phyloP scores from a whole-genome alignment of 2,113 vertebrate genomes.

The Acanthochromis polyacanthus region DNA sequence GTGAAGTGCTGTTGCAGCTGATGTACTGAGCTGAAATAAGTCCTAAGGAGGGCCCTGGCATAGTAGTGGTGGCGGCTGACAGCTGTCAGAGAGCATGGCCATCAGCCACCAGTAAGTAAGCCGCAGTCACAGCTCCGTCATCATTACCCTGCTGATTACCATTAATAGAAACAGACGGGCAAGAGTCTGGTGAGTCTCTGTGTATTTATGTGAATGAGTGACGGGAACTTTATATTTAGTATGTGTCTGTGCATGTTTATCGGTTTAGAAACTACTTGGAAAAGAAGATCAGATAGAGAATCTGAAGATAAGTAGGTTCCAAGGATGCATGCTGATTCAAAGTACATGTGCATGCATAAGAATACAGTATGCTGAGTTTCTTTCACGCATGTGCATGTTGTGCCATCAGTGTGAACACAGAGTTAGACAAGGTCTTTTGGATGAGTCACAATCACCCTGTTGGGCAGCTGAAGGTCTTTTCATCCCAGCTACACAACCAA shows the following conservation, averaged over 20 bases:
- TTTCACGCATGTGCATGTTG: neutral
- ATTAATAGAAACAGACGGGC: conserved; percentile 73
- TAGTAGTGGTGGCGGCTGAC: conserved; percentile 71
- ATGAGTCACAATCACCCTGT: conserved; percentile 53
- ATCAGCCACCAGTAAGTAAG: conserved; percentile 71
- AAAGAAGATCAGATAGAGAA: conserved; percentile 20
- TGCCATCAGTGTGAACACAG: conserved; percentile 11
- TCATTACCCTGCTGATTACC: conserved; percentile 66
- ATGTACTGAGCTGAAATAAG: conserved; percentile 70
- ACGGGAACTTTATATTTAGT: conserved; percentile 26
- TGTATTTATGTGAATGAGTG: conserved; percentile 39
- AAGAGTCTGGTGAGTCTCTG: conserved; percentile 40
- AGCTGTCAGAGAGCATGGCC: conserved; percentile 80
- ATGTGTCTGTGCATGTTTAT: conserved; percentile 13
- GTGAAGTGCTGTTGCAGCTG: conserved; percentile 64
- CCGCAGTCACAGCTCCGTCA: conserved; percentile 67
- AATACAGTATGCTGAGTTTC: neutral
- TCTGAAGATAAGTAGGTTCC: neutral
- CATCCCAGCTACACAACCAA: conserved; percentile 25
- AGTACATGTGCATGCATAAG: neutral
- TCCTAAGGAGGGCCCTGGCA: conserved; percentile 69
- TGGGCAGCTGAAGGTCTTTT: conserved; percentile 51
- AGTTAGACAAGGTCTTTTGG: conserved; percentile 19
- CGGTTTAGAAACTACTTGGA: conserved; percentile 25
- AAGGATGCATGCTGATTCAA: neutral